phyloP scores from a whole-genome alignment of 2,888 invertebrate species.

The Rotaria macrura region DNA sequence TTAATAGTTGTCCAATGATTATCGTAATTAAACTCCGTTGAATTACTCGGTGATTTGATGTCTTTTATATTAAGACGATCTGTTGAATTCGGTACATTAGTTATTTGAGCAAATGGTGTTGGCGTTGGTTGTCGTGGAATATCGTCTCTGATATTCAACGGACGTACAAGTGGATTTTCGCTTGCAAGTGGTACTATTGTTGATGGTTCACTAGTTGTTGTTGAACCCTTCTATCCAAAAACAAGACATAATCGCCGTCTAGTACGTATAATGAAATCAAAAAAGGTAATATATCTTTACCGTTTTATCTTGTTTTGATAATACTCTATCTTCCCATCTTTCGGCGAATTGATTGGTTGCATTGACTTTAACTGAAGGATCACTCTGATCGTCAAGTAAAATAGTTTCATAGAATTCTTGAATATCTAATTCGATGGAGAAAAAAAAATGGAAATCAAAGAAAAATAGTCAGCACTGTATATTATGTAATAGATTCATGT shows the following conservation, averaged over 20 bases:
- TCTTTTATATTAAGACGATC: not conserved
- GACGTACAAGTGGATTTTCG: not conserved
- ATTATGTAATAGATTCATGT: not conserved
- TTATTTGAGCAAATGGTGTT: not conserved
- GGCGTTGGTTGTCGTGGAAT: not conserved
- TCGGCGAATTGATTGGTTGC: conserved; percentile 87
- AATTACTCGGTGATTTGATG: not conserved
- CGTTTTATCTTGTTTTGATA: not conserved
- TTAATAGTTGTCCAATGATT: conserved; percentile 64
- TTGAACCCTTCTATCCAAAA: not conserved
- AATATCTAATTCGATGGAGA: conserved; percentile 60
- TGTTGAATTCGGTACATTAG: not conserved
- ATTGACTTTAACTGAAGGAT: conserved; percentile 83
- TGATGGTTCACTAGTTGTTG: not conserved
- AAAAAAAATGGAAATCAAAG: not conserved
- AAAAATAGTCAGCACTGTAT: no score
- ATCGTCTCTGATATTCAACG: not conserved
- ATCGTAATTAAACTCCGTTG: conserved; percentile 41
- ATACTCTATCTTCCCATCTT: conserved; percentile 56
- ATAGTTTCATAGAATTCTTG: conserved; percentile 98
- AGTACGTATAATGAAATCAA: not conserved
- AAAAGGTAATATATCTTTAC: not conserved
- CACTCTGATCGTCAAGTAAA: conserved; percentile 83
- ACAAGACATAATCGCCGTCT: not conserved
- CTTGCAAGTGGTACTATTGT: not conserved